phyloP scores from a whole-genome alignment of 1,140 invertebrate genomes.

The Bombus soroeensis region DNA sequence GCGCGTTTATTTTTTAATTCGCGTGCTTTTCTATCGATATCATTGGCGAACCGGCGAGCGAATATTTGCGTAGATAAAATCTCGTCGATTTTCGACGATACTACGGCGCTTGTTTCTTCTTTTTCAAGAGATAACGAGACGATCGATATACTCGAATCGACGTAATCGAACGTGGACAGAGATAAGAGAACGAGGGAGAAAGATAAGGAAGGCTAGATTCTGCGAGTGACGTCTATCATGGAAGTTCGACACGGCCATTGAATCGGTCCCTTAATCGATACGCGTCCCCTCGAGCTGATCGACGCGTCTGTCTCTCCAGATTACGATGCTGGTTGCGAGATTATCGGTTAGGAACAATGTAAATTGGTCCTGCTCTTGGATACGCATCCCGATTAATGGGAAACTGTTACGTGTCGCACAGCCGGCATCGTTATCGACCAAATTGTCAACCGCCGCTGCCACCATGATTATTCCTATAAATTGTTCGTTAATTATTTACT shows the following conservation, averaged over 20 bases:
- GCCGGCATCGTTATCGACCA: slow-evolving; percentile 16
- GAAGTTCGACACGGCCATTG: slow-evolving; percentile 25
- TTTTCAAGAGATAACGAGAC: not conserved
- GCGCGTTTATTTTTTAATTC: not conserved
- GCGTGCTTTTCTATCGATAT: not conserved
- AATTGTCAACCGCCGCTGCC: not conserved
- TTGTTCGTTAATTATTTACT: slow-evolving; percentile 9
- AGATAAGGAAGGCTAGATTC: slow-evolving; percentile 2
- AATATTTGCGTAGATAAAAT: not conserved
- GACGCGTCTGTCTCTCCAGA: slow-evolving; percentile 38
- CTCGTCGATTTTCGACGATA: not conserved
- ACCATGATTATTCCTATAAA: slow-evolving; percentile 13
- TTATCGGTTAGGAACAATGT: slow-evolving; percentile 53
- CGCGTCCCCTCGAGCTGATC: slow-evolving; percentile 42
- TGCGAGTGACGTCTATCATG: slow-evolving; percentile 52
- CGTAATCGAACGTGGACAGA: not conserved
- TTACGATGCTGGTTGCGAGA: slow-evolving; percentile 40
- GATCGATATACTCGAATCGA: slow-evolving; percentile 24
- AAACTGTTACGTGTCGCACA: not conserved
- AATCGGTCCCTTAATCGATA: slow-evolving; percentile 58
- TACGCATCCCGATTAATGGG: slow-evolving; percentile 43
- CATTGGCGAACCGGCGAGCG: not conserved
- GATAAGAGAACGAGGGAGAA: not conserved
- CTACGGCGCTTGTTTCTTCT: not conserved
- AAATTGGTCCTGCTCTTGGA: slow-evolving; percentile 45